These are phyloP conservation scores for Maccullochella peelii DNA, from an alignment of 2,113 vertebrate species.

Conservation along the genomic window DNA sequence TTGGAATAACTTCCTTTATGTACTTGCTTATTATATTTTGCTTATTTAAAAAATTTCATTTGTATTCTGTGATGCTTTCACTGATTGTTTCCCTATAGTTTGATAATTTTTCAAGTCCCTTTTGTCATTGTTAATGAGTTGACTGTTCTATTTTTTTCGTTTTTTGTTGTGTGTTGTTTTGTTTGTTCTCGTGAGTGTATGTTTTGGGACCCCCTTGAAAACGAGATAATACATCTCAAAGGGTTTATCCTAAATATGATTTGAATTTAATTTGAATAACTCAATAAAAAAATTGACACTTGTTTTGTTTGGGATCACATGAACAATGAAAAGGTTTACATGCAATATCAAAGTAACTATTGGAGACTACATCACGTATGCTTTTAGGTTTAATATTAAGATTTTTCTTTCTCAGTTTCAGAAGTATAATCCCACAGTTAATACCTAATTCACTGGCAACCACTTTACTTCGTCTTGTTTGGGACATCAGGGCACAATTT, in stretches of 20 bases:
- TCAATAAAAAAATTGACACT: background rate
- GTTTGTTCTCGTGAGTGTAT: background rate
- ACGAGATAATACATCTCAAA: background rate
- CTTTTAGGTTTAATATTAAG: background rate
- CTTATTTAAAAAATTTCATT: background rate
- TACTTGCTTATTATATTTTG: background rate
- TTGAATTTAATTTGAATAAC: background rate
- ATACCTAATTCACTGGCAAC: background rate
- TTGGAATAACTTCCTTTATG: no score
- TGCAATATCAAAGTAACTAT: background rate
- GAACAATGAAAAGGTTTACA: background rate
- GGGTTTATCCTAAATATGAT: background rate
- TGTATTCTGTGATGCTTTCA: background rate
- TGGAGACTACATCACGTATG: background rate
- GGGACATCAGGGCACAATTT: background rate
- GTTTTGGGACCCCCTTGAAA: background rate
- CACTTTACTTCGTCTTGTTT: slow-evolving; percentile 6
- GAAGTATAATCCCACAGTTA: background rate
- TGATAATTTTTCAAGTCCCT: background rate
- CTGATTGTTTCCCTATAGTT: background rate
- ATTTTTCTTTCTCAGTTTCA: background rate
- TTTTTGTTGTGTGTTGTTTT: background rate
- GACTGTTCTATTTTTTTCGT: background rate
- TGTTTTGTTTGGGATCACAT: background rate
- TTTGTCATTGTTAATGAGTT: background rate